Conservation (phyloP, 2,797 vertebrate genomes). For the Micropoecilia bifurca region DNA sequence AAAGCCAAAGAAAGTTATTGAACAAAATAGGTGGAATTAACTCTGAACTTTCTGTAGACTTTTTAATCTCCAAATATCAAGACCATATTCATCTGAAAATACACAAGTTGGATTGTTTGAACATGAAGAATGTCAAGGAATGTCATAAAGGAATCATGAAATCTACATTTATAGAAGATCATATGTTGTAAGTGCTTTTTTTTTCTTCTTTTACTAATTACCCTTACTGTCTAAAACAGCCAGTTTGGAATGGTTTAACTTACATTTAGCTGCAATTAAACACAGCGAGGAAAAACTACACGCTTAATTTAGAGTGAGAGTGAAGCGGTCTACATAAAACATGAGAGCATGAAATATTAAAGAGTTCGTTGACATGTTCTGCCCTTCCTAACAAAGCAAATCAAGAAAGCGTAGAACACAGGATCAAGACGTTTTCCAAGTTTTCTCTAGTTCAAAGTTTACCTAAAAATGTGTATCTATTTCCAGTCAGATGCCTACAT, state of each 20-base stretch:
- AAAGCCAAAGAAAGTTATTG: not conserved
- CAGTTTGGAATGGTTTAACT: not conserved
- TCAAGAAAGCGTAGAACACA: not conserved
- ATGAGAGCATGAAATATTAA: not conserved
- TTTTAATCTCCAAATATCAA: not conserved
- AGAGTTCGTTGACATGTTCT: not conserved
- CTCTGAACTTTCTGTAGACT: not conserved
- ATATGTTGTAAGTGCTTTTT: not conserved
- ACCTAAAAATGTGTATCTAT: not conserved
- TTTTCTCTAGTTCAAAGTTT: constrained; percentile 5
- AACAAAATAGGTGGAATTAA: not conserved
- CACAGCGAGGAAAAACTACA: too few species aligned
- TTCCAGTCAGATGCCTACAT: not conserved
- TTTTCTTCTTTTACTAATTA: not conserved
- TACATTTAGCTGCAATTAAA: not conserved
- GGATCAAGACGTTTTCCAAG: not conserved
- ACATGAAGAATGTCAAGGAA: not conserved
- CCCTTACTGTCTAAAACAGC: not conserved
- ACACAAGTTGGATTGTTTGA: not conserved
- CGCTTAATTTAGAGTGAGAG: not conserved
- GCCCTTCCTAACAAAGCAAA: not conserved
- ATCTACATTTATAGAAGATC: constrained; percentile 15
- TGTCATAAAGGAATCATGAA: not conserved
- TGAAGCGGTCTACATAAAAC: not conserved
- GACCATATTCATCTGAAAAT: not conserved